These are phyloP conservation scores for Oreotrochilus melanogaster DNA, from an alignment of 2,113 vertebrate genomes.

Conservation along the genomic window DNA sequence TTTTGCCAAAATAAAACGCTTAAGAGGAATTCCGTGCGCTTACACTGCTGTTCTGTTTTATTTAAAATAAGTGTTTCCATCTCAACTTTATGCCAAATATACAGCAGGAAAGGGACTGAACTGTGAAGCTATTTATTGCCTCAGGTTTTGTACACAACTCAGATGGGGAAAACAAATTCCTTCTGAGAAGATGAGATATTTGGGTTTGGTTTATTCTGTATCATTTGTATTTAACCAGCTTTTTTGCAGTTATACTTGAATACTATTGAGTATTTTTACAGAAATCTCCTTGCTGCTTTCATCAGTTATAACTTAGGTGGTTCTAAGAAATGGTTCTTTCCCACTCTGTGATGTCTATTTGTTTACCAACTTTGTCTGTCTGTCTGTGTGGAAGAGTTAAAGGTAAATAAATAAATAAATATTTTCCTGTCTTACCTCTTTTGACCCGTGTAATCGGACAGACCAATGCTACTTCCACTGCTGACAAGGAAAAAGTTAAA, in stretches of 20 bases:
- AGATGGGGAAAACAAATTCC: constrained; percentile 13
- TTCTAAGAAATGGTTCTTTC: neutral
- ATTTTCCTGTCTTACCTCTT: neutral
- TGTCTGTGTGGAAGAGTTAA: neutral
- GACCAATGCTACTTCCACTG: neutral
- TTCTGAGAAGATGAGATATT: neutral
- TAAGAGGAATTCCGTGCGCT: constrained; percentile 23
- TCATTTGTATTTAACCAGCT: neutral
- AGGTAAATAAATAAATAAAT: neutral
- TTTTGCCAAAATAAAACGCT: constrained; percentile 63
- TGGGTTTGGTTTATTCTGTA: neutral
- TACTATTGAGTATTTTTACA: neutral
- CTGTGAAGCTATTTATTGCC: neutral
- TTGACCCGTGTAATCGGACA: neutral
- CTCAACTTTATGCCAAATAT: constrained; percentile 31
- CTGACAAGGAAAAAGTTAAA: neutral
- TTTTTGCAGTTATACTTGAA: neutral
- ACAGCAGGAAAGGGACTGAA: neutral
- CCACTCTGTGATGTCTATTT: neutral
- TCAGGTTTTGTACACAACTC: constrained; percentile 6
- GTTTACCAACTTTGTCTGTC: neutral
- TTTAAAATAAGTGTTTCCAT: neutral
- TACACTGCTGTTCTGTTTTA: neutral
- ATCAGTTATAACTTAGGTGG: neutral
- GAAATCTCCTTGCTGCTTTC: neutral